Percentiles rank a stretch among this genome's conserved stretches.
These are phyloP conservation scores for Puntigrus tetrazona DNA, from an alignment of 2,113 vertebrate species.

Conservation along the genomic window DNA sequence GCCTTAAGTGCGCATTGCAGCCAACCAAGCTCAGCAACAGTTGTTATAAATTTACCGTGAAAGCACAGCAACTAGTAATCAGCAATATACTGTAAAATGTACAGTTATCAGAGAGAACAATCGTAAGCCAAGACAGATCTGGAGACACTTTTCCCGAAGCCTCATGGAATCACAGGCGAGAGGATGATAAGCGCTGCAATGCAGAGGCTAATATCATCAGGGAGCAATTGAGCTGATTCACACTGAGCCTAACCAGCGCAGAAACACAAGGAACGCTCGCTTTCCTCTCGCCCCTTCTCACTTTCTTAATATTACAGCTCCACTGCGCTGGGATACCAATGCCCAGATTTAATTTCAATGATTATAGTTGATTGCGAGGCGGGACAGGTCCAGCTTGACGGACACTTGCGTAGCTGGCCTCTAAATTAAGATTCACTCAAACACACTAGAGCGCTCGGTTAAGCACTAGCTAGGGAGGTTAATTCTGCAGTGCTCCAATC, in stretches of 20 bases:
- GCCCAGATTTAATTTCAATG: slow-evolving; percentile 32
- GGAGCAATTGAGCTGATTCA: slow-evolving; percentile 32
- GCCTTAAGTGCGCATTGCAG: neutral
- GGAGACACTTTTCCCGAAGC: neutral
- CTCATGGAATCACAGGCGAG: neutral
- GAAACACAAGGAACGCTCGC: neutral
- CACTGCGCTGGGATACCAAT: neutral
- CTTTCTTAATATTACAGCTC: neutral
- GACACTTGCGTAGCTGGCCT: neutral
- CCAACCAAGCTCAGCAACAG: neutral
- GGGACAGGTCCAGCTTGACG: neutral
- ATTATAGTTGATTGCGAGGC: slow-evolving; percentile 12
- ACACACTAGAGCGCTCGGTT: neutral
- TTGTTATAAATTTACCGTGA: neutral
- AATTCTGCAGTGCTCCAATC: slow-evolving; percentile 27
- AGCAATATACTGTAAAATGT: neutral
- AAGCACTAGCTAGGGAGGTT: slow-evolving; percentile 5
- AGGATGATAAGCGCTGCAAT: slow-evolving; percentile 41
- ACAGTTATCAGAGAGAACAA: neutral
- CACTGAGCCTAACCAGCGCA: slow-evolving; percentile 14
- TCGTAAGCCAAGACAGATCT: neutral
- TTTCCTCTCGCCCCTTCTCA: neutral
- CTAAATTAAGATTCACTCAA: slow-evolving; percentile 28
- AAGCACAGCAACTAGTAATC: neutral
- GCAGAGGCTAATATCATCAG: slow-evolving; percentile 38